Evolutionary conservation across 1,140 invertebrate species (phyloP).

Genomic region (Atta colombica): DNA sequence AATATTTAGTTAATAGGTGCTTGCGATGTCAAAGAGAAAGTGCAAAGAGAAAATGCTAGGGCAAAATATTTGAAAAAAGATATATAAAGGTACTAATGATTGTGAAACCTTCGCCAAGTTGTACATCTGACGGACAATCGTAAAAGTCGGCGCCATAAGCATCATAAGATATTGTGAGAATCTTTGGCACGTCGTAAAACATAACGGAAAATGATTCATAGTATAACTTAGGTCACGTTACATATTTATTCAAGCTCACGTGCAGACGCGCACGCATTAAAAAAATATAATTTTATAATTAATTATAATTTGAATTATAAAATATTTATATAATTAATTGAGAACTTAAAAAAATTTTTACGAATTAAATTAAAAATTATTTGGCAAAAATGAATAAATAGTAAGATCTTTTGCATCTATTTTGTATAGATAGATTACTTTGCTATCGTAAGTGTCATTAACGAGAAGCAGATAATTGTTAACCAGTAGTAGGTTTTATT

Average conservation of each 20-base stretch:
- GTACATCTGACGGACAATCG: not conserved
- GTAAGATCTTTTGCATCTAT: not conserved
- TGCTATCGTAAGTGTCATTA: not conserved
- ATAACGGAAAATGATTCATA: not conserved
- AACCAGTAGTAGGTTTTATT: not conserved
- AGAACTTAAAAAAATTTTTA: not conserved
- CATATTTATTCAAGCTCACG: not conserved
- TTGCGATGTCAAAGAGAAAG: not conserved
- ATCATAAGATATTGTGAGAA: not conserved
- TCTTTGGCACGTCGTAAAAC: constrained; percentile 6
- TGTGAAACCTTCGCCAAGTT: not conserved
- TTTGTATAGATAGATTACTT: not conserved
- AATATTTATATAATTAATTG: not conserved
- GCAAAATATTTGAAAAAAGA: constrained; percentile 26
- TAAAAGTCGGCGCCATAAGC: constrained; percentile 40
- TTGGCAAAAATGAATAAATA: not conserved
- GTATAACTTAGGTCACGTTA: constrained; percentile 12
- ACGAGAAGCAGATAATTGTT: not conserved
- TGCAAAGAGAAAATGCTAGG: no score
- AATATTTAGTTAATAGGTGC: constrained; percentile 1
- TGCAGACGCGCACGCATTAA: not conserved
- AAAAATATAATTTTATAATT: not conserved
- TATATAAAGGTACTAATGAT: constrained; percentile 6
- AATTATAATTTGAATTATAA: constrained; percentile 1
- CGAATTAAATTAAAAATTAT: not conserved